phyloP scores from a whole-genome alignment of 2,888 invertebrate genomes.

The Amiota communis region DNA sequence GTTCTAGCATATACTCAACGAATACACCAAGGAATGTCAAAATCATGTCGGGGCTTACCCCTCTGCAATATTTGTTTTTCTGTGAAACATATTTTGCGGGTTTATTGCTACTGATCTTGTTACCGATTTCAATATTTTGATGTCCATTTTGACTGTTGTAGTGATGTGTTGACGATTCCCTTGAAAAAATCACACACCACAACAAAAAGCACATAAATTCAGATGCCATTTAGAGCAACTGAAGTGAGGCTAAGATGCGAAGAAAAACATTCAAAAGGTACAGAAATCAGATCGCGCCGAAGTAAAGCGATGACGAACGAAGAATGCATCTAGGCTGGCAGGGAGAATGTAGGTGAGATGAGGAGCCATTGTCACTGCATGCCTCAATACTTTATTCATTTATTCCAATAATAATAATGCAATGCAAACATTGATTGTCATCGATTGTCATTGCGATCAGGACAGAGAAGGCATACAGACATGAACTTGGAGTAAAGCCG shows the following conservation, averaged over 20 bases:
- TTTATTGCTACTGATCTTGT: constrained; percentile 62
- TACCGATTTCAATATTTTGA: constrained; percentile 67
- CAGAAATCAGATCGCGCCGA: constrained; percentile 26
- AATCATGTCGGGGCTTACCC: neutral
- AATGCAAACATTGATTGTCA: constrained; percentile 72
- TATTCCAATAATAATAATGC: constrained; percentile 71
- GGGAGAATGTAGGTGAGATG: constrained; percentile 36
- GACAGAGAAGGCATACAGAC: neutral
- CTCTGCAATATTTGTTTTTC: neutral
- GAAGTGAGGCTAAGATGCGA: constrained; percentile 12
- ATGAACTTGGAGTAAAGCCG: constrained; percentile 12
- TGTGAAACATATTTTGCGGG: constrained; percentile 31
- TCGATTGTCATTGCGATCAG: constrained; percentile 59
- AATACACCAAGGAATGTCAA: neutral
- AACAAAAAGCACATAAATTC: constrained; percentile 31
- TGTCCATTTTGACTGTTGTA: constrained; percentile 65
- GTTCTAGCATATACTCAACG: neutral
- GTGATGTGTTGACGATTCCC: constrained; percentile 63
- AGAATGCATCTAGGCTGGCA: constrained; percentile 36
- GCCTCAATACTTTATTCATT: constrained; percentile 69
- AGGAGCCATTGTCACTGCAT: constrained; percentile 68
- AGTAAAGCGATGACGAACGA: constrained; percentile 35
- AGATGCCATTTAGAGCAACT: constrained; percentile 27
- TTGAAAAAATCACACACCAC: constrained; percentile 51
- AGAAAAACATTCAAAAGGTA: neutral